Conservation (phyloP, 2,113 vertebrate species). For the Leucoraja erinaceus region DNA sequence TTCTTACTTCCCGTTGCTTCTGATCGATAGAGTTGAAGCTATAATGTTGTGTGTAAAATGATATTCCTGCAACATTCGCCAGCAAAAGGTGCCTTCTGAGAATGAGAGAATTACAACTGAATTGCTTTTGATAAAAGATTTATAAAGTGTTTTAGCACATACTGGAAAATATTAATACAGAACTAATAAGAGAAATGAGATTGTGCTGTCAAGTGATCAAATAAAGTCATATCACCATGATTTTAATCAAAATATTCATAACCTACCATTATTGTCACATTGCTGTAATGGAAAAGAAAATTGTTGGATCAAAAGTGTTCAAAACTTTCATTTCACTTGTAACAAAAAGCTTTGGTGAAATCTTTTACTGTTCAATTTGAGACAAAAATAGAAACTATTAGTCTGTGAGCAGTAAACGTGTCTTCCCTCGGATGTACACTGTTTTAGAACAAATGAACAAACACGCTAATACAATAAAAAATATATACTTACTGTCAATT, state of each 20-base stretch:
- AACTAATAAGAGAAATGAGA: slow-evolving; percentile 6
- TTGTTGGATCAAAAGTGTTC: background rate
- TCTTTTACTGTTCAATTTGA: background rate
- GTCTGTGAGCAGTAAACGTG: background rate
- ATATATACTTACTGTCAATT: background rate
- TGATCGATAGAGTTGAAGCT: slow-evolving; percentile 48
- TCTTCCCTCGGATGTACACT: background rate
- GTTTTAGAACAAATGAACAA: background rate
- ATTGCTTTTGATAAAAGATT: slow-evolving; percentile 59
- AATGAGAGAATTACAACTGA: slow-evolving; percentile 54
- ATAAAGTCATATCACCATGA: background rate
- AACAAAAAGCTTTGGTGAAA: slow-evolving; percentile 12
- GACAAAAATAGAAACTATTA: background rate
- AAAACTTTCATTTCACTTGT: background rate
- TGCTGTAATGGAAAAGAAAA: background rate
- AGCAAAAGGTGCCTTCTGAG: slow-evolving; percentile 46
- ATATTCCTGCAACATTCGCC: slow-evolving; percentile 50
- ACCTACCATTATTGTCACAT: background rate
- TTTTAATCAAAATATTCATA: slow-evolving; percentile 27
- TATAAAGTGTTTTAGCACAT: slow-evolving; percentile 48
- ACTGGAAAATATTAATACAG: slow-evolving; percentile 19
- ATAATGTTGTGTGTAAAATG: slow-evolving; percentile 50
- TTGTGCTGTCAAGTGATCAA: background rate
- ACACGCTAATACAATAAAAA: background rate
- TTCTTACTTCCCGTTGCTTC: slow-evolving; percentile 49